Evolutionary conservation across 1,140 invertebrate species (phyloP), one percentile per base, ranked within the genome.

Genomic region (Eueides isabella): DNA sequence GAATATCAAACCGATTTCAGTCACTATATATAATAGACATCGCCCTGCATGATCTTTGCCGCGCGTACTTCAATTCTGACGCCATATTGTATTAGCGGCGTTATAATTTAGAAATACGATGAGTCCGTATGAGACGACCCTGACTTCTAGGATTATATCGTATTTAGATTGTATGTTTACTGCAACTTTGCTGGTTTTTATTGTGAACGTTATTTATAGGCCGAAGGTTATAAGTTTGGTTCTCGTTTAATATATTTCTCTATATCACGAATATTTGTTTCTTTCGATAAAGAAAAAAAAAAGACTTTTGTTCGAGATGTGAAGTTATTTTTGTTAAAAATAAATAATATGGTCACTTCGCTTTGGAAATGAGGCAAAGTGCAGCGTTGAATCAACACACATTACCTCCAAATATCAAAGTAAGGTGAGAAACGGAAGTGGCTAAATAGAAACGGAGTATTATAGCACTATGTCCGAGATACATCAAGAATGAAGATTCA

Each of bases 51-150:
- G 80, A 84, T 80, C 79, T 80, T 66, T 72, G 73, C 69, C 67
- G 75, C 77, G 71, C 75, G 62, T 67, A 75, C 30, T 69, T 68
- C 72, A 67, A 74, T 74, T 61, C 72, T 67, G 68, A 67, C 80
- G 72, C 76, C 79, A 79, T 80, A 77, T 82, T 80, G 76, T 61
- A 76, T 80, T 80, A 76, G 70, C 71, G 72, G 48, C 73, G 78
- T 75, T 83, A 82, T 82, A 82, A 82, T 82, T 82, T 81, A 76
- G 72, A 80, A 79, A 79, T 74, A 76, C 72, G 71, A 74, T 78
- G 67, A 72, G 71, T 79, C 75, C 79, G 76, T 79, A 73, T 48
- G 29, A 72, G n/a, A 28, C 67, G 83, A 72, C 80, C 83, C 71
- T 84, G 82, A 84, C 76, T 77, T 71, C 69, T 76, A 55, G 64